Base-by-base conservation (phyloP, 2,113 vertebrate genomes). In the Desmodus rotundus region DNA sequence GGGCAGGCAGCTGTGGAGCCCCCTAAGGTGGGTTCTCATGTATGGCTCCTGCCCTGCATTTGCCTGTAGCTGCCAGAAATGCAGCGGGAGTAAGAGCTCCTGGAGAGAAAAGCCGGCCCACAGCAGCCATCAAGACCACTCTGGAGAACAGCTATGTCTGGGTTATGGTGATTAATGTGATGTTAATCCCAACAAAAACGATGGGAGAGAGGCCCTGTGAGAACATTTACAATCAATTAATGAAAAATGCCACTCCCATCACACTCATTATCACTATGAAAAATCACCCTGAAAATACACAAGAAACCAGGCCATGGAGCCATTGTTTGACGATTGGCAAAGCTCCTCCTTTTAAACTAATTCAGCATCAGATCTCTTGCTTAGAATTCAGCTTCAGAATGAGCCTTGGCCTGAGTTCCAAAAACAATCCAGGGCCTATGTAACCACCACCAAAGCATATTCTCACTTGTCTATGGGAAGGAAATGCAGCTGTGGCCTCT, bases 141-240 rank as follows among this genome's bases (percentile, higher is more conserved):
- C 81, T 36, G 1, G 80, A 94, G 94, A 50, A 82, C 63, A 95
- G 94, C 95, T 80, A 78, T 65, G 92, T 86, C 93, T 96, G 93
- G 65, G 58, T 58, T 91, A 54, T 61, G 65, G 85, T 92, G 87
- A 96, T 90, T 90, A 95, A 92, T 80, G 61, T 58, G 77, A 95
- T 92, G 85, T 72, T 93, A 95, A 92, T 85, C 77, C 87, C 85
- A 67, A 93, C 72, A 97, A 82, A 85, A 90, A 90, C 4, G 28
- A 87, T 2, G 41, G 41, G 28, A n/a, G 89, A 74, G 73, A 43
- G 73, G 81, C 61, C 96, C 89, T 61, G 10, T 6, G 52, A 92
- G 94, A 95, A 95, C 68, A 80, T 74, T 85, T 91, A 83, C 38
- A 92, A 95, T 96, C 95, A 96, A 77, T 95, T 93, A 92, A 80